Base-by-base conservation (phyloP, 1,140 invertebrate species). In the Cherax quadricarinatus region DNA sequence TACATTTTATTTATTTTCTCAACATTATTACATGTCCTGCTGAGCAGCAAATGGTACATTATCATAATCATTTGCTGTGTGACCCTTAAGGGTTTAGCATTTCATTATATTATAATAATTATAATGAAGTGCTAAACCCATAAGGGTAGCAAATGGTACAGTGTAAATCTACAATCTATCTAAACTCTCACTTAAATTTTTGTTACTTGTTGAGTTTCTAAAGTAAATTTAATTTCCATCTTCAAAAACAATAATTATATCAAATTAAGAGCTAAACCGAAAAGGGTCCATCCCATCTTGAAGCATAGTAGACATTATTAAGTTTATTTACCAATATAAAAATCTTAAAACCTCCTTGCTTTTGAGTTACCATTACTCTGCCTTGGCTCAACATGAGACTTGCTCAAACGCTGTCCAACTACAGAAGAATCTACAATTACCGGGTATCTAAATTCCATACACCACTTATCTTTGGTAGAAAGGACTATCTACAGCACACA, bases 391-490 rank as follows among this genome's bases (percentile, higher is more conserved):
- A 14, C 78, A 10, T 48, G 62, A 79, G 51, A 24, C 78, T 53
- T 12, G 21, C 21, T 12, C 62, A 78, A 87, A 78, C 30, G 75
- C 53, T 78, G 24, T n/a, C 48, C 24, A 21, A 62, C 41, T 41
- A 80, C 24, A 53, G 24, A 9, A 79, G 10, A 49, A 62, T 73
- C 7, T 51, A 9, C 16, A 66, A 18, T 86, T 30, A 73, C n/a
- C 30, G 48, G 21, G 85, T 86, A 86, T 4, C 70, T 73, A 88
- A 60, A 60, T 53, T 80, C 75, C 86, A 79, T 75, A 60, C 49
- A 53, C 73, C 53, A 79, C 75, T 88, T 88, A 80, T 81, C 86
- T 88, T 79, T 80, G 73, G 86, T 80, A 88, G 57, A 88, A 51
- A 80, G 70, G 78, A 81, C 75, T 80, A 88, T 80, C 73, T 80